Percentiles rank a stretch among this genome's conserved stretches.
These are phyloP conservation scores for Sebastiscus tertius DNA, from an alignment of 2,797 vertebrate genomes.

Conservation along the genomic window DNA sequence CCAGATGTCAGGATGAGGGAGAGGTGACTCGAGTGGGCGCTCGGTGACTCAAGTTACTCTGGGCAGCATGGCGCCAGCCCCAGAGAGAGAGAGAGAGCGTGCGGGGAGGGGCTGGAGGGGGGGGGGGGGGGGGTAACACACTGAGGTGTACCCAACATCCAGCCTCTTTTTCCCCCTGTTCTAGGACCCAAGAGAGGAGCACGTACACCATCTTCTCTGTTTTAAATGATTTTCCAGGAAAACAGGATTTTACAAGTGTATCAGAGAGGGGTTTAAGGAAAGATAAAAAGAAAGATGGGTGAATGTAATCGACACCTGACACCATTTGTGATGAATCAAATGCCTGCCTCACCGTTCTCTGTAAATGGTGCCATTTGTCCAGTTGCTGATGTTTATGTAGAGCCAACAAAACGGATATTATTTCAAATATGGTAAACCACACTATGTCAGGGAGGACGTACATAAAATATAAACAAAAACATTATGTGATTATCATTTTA, in stretches of 20 bases:
- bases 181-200: not conserved
- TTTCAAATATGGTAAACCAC: not conserved
- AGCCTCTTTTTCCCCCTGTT: not conserved
- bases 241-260: not conserved
- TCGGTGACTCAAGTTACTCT: constrained; percentile 86
- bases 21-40: constrained; percentile 63
- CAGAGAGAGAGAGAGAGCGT: not conserved
- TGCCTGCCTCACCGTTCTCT: not conserved
- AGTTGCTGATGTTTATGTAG: not conserved
- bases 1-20: constrained; percentile 91
- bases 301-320: not conserved
- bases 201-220: not conserved
- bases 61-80: constrained; percentile 86
- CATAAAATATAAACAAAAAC: not conserved
- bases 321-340: not conserved
- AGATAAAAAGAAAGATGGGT: not conserved
- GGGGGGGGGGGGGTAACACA: not conserved
- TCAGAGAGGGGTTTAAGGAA: not conserved
- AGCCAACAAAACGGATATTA: not conserved
- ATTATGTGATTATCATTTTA: not conserved
- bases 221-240: not conserved
- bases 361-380: not conserved
- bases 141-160: not conserved
- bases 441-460: not conserved
- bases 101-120: not conserved